These are phyloP conservation scores for Emberiza fucata DNA, from an alignment of 2,113 vertebrate species.

Conservation along the genomic window DNA sequence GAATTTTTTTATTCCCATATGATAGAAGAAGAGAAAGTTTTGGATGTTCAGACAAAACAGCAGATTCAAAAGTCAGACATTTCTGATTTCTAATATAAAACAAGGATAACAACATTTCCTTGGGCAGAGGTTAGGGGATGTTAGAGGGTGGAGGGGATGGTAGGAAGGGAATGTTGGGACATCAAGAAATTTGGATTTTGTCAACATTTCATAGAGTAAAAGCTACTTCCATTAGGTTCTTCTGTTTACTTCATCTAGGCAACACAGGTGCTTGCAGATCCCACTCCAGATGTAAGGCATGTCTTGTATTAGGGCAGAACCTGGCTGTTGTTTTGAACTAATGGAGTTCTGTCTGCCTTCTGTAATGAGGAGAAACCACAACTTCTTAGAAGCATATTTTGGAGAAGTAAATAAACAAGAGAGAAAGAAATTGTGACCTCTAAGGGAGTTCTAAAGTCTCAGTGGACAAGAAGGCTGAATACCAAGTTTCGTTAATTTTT, in stretches of 20 bases:
- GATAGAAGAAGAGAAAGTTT: background rate
- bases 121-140: background rate
- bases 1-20: background rate
- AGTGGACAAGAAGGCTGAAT: background rate
- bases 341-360: background rate
- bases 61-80: background rate
- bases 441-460: background rate
- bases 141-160: background rate
- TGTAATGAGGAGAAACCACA: background rate
- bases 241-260: background rate
- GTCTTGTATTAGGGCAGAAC: background rate
- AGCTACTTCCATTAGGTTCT: background rate
- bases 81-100: background rate
- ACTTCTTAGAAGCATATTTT: background rate
- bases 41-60: background rate
- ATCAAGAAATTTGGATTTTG: background rate
- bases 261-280: background rate
- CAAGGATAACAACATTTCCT: background rate
- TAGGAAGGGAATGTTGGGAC: background rate
- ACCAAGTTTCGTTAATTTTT: background rate
- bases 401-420: background rate
- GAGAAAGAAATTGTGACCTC: background rate
- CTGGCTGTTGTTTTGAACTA: background rate
- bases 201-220: background rate
- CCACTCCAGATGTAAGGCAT: background rate